Base-by-base conservation (phyloP, 2,113 vertebrate species). In the Datnioides undecimradiatus region DNA sequence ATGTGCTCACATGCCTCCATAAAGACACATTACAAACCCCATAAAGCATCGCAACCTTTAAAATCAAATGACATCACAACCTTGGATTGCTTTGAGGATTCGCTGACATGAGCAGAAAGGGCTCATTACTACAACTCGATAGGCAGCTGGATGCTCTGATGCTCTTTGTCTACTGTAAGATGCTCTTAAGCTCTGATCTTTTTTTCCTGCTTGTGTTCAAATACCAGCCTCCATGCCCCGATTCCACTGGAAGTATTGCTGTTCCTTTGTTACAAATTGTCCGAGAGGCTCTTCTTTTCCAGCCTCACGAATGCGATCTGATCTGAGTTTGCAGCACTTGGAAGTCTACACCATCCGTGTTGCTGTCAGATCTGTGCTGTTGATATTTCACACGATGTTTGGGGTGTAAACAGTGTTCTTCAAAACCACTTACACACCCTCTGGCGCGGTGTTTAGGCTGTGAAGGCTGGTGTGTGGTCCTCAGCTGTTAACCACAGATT, bases 21-120 rank as follows among this genome's bases (percentile, higher is more conserved):
- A 88, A 91, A 91, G 90, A 81, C 40, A 48, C 89, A 90, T 92
- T 90, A 90, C 89, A 93, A 87, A 89, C 67, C 82, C 86, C 92
- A 93, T 85, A 91, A 91, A 90, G 79, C 80, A 86, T 87, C 84
- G 83, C 90, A 91, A 89, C 92, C 93, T 94, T 91, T 93, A 92
- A 92, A 91, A 91, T 93, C 90, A 88, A 89, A 91, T 94, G 92
- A 93, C 92, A 90, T 93, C 90, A 93, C 92, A 93, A 93, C 91
- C 93, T 93, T 92, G 90, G 82, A 90, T 92, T 90, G 87, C 91
- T 90, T 72, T 89, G 89, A 90, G 84, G 89, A 90, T 93, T 90
- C 69, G 94, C 93, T 94, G 94, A 94, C 91, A 88, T 85, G 87
- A 86, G 88, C 89, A 91, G 82, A 90, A 93, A 89, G 80, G 79